Evolutionary conservation across 1,140 invertebrate species (phyloP).

Genomic region (Lepidurus packardi): DNA sequence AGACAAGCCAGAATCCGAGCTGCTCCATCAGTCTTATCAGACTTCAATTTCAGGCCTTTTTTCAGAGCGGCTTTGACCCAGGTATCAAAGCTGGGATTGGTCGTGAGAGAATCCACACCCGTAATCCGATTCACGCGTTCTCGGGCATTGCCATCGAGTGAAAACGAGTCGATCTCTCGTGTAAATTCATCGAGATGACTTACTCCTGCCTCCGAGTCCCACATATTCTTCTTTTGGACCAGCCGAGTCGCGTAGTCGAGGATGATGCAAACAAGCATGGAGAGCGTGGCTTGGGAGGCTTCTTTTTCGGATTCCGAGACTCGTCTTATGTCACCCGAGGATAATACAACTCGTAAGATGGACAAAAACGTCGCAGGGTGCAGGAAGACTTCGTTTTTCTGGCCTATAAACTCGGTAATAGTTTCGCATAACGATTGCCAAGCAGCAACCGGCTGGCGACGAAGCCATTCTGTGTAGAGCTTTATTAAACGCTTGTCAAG

Average conservation of each 20-base stretch:
- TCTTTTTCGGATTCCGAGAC: background rate
- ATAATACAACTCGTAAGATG: background rate
- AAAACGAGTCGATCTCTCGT: background rate
- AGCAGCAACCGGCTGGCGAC: background rate
- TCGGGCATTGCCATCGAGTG: background rate
- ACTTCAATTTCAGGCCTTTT: constrained; percentile 4
- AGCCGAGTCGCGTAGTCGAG: background rate
- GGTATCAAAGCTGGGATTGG: constrained; percentile 1
- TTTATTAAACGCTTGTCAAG: constrained; percentile 2
- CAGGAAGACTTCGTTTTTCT: background rate
- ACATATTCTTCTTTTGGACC: background rate
- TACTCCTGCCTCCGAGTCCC: background rate
- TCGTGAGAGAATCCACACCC: constrained; percentile 1
- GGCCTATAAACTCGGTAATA: background rate
- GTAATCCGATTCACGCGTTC: background rate
- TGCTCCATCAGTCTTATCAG: background rate
- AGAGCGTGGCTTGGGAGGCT: background rate
- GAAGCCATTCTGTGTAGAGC: background rate
- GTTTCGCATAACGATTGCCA: background rate
- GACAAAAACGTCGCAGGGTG: background rate
- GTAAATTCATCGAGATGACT: background rate
- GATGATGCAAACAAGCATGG: background rate
- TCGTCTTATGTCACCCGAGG: background rate
- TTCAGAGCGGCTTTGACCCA: constrained; percentile 8
- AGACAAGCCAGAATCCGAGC: background rate